A percentile compares a stretch with the other conserved stretches of the same genome.
Conservation (phyloP, 2,888 invertebrate species). For the Mythimna pallens region DNA sequence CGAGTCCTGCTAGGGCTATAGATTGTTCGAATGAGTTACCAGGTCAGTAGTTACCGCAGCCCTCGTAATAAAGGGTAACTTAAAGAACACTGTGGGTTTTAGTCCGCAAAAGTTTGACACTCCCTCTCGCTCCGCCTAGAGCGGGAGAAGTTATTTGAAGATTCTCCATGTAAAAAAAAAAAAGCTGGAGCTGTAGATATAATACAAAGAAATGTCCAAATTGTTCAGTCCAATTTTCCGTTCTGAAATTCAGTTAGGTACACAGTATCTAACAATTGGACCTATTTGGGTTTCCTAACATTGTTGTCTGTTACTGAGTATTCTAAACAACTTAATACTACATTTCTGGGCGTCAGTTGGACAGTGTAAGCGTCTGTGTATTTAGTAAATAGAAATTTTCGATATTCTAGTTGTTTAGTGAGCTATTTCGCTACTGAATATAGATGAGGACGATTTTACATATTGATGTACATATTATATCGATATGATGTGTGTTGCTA, state of each 20-base stretch:
- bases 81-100: too few species aligned
- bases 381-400: not conserved
- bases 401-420: slow-evolving; percentile 1
- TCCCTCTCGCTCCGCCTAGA: too few species aligned
- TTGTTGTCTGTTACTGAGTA: slow-evolving; percentile 2
- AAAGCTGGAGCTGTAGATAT: too few species aligned
- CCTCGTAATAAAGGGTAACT: too few species aligned
- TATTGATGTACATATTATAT: not conserved
- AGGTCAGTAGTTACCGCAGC: too few species aligned
- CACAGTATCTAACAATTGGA: not conserved
- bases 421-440: not conserved
- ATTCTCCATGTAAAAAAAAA: too few species aligned
- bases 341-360: slow-evolving; percentile 10
- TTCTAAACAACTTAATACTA: slow-evolving; percentile 24
- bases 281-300: not conserved
- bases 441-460: not conserved
- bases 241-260: not conserved
- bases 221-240: not conserved
- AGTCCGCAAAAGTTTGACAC: too few species aligned
- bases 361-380: slow-evolving; percentile 11
- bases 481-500: too few species aligned
- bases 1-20: too few species aligned
- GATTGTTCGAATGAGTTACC: too few species aligned
- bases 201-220: not conserved
- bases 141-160: too few species aligned